Percentiles rank a stretch among this genome's conserved stretches.
Conservation (phyloP, 1,140 invertebrate species). For the Pseudobourletiella spinata region DNA sequence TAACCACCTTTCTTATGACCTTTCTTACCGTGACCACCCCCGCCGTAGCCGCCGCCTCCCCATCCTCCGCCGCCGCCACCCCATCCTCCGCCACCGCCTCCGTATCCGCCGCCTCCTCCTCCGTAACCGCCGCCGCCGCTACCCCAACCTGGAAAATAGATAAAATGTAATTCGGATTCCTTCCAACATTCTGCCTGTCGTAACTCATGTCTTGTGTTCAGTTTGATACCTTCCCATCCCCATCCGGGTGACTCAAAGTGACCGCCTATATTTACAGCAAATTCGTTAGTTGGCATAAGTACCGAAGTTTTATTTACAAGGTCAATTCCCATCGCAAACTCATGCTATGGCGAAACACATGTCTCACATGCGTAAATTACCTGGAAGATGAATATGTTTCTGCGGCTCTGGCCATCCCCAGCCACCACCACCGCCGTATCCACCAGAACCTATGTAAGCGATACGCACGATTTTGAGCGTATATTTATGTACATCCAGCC, state of each 20-base stretch:
- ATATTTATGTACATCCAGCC: too few species aligned
- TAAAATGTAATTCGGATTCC: neutral
- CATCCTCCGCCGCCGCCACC: neutral
- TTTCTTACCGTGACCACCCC: neutral
- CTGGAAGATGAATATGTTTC: conserved; percentile 5
- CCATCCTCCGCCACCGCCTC: neutral
- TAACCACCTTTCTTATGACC: conserved; percentile 1
- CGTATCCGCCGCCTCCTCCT: neutral
- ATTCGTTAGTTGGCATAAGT: neutral
- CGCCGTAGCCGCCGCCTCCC: neutral
- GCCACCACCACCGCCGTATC: conserved; percentile 10
- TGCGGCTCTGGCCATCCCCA: conserved; percentile 15
- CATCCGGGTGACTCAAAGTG: conserved; percentile 11
- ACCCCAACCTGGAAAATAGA: neutral
- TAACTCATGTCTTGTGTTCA: neutral
- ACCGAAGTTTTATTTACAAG: neutral
- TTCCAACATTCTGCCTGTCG: too few species aligned
- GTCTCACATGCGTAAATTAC: too few species aligned
- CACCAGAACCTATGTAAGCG: conserved; percentile 3
- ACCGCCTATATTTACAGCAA: neutral
- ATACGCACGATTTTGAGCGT: too few species aligned
- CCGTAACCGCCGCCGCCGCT: neutral
- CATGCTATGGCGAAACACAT: too few species aligned
- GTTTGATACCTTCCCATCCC: conserved; percentile 6
- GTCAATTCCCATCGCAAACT: too few species aligned